These are phyloP conservation scores for Eupithecia abbreviata DNA, from an alignment of 2,888 invertebrate species.

Conservation along the genomic window DNA sequence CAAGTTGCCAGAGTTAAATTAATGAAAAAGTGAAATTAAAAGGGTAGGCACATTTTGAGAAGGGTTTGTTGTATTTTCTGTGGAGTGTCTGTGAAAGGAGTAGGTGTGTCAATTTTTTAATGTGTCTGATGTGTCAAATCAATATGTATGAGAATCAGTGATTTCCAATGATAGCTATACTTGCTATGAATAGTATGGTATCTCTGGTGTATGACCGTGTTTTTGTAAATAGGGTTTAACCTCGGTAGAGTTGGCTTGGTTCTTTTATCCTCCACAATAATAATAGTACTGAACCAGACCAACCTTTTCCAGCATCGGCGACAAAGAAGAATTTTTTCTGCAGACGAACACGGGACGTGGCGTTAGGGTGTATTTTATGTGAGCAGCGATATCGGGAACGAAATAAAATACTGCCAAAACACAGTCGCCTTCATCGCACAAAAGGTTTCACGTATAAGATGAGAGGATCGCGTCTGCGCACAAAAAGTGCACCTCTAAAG, in stretches of 20 bases:
- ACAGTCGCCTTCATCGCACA: background rate
- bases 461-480: background rate
- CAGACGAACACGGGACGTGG: background rate
- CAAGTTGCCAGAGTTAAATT: conserved; percentile 75
- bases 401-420: background rate
- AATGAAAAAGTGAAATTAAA: conserved; percentile 69
- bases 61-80: conserved; percentile 81
- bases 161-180: conserved; percentile 21
- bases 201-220: conserved; percentile 23
- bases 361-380: background rate
- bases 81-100: conserved; percentile 40
- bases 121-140: conserved; percentile 31
- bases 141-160: conserved; percentile 27
- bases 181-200: conserved; percentile 15
- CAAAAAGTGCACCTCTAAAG: background rate
- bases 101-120: conserved; percentile 39
- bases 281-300: background rate
- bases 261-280: background rate
- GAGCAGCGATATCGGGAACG: background rate
- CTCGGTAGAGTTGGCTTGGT: background rate
- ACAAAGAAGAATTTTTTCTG: conserved; percentile 2
- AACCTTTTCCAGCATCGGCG: conserved; percentile 2
- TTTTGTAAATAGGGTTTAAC: conserved; percentile 8
- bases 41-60: conserved; percentile 65
- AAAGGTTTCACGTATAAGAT: background rate